Conservation (phyloP, 1,140 invertebrate species). For the Eubasilissa regina region DNA sequence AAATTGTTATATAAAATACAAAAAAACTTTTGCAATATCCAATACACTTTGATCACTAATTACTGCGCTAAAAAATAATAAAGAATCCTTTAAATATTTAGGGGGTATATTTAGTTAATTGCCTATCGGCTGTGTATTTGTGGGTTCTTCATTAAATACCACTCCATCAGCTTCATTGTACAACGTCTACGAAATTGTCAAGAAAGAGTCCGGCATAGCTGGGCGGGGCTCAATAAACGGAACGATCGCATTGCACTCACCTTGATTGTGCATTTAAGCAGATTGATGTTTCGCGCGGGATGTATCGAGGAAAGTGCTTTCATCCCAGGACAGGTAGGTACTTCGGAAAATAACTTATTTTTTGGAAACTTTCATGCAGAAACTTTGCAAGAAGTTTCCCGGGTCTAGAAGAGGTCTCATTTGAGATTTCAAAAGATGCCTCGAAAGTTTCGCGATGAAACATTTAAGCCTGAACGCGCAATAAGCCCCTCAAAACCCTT, state of each 20-base stretch:
- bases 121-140: no score
- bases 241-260: slow-evolving; percentile 58
- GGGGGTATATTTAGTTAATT: no score
- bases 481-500: slow-evolving; percentile 19
- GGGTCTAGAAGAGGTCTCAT: slow-evolving; percentile 49
- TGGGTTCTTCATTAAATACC: no score
- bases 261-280: slow-evolving; percentile 60
- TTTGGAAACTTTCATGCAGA: slow-evolving; percentile 52
- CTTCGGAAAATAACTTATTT: slow-evolving; percentile 20
- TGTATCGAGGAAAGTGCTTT: slow-evolving; percentile 53
- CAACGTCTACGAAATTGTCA: slow-evolving; percentile 17
- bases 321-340: slow-evolving; percentile 50
- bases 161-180: no score
- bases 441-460: slow-evolving; percentile 51
- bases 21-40: no score
- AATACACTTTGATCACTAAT: no score
- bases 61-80: no score
- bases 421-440: slow-evolving; percentile 57
- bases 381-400: slow-evolving; percentile 42
- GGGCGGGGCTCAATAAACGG: slow-evolving; percentile 19
- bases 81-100: no score
- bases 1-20: no score
- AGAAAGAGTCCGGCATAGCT: background rate
- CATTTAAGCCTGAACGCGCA: slow-evolving; percentile 55
- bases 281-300: slow-evolving; percentile 58